Evolutionary conservation across 1,140 invertebrate genomes (phyloP), one percentile per base, ranked within the genome.

Genomic region (Chelonus insularis): DNA sequence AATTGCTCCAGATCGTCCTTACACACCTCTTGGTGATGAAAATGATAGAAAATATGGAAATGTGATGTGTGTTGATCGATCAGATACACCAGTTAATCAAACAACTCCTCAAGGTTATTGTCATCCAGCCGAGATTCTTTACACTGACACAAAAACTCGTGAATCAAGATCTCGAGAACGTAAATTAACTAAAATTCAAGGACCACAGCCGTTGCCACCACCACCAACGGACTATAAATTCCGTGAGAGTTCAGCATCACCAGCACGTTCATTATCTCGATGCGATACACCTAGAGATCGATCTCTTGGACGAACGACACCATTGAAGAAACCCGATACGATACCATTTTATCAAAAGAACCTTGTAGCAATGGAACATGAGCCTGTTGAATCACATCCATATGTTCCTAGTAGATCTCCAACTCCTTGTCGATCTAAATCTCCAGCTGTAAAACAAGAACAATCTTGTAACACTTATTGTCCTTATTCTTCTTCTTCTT

Each of bases 1-100:
- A 29, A 88, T 85, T 41, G 89, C 88, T 1, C 86, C 89, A 1
- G 84, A 89, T 51, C 79, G 86, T 52, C 81, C 86, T 1, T 87
- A 85, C 61, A 86, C 87, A 7, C 86, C 86, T 16, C 68, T 83
- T 5, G 76, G 75, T 5, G 66, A 73, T 12, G 63, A 69, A 21
- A 62, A 66, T 0, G 58, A 66, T 63, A 2, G 63, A 71, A 25
- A 63, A 68, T 34, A 57, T 62, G 23, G 63, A 62, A 45, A 20
- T 25, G 1, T 50, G 57, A 41, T 61, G 56, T 71, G 64, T 20
- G 60, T 60, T 29, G 57, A 67, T 0, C 66, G 74, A 43, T 67
- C 75, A 1, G 65, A 76, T 56, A 80, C 79, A 0, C 81, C 77
- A 0, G 67, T 61, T 0, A 67, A 79, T 23, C 68, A 64, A 2